phyloP scores from a whole-genome alignment of 2,113 vertebrate genomes.

The Bubalus kerabau region DNA sequence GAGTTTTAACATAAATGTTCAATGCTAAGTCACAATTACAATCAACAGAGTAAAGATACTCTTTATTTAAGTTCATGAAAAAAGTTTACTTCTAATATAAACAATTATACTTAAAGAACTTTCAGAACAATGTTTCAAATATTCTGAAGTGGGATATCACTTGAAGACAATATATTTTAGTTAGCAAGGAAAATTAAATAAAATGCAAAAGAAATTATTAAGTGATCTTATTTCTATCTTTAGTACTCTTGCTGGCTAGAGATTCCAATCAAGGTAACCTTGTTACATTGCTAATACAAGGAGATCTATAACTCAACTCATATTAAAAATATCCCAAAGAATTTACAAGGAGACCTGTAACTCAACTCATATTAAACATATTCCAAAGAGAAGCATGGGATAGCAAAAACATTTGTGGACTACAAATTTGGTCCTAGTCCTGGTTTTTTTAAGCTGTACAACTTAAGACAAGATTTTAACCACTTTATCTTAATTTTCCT shows the following conservation, averaged over 20 bases:
- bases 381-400: neutral
- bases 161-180: neutral
- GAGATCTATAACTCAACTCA: neutral
- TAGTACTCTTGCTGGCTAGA: neutral
- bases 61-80: neutral
- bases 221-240: neutral
- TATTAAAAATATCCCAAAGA: neutral
- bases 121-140: neutral
- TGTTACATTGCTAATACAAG: neutral
- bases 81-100: neutral
- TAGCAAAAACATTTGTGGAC: neutral
- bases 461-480: neutral
- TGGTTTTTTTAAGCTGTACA: neutral
- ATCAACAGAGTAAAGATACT: neutral
- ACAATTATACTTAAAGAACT: neutral
- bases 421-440: neutral
- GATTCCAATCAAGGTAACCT: neutral
- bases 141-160: neutral
- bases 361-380: neutral
- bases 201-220: neutral
- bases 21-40: neutral
- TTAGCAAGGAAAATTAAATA: neutral
- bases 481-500: neutral
- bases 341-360: neutral
- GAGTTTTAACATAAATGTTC: neutral